Conservation (phyloP, 2,113 vertebrate species). For the Coracopsis vasa region DNA sequence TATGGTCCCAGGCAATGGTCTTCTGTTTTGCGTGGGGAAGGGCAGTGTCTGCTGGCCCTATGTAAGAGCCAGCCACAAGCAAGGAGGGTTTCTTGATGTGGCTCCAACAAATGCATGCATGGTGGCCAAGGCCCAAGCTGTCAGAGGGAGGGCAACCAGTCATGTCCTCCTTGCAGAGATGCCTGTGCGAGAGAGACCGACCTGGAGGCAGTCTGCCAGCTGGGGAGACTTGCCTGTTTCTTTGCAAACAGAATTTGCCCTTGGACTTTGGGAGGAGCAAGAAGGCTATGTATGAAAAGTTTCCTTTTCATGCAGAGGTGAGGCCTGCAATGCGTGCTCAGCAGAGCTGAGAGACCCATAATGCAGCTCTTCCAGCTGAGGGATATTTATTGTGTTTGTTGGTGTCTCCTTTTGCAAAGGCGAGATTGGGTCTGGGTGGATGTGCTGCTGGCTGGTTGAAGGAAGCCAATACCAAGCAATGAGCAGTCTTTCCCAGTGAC, state of each 20-base stretch:
- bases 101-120: background rate
- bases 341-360: background rate
- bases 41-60: background rate
- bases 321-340: background rate
- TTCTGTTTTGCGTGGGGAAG: background rate
- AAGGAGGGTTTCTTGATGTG: background rate
- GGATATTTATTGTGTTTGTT: background rate
- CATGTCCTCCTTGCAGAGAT: background rate
- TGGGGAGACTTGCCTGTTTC: background rate
- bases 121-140: background rate
- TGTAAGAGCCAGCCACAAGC: background rate
- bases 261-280: background rate
- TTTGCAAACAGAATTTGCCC: background rate
- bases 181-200: background rate
- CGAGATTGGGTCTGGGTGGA: background rate
- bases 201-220: background rate
- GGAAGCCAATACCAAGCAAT: background rate
- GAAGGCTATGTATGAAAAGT: background rate
- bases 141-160: background rate
- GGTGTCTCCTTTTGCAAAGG: background rate
- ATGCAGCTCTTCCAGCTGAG: background rate
- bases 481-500: background rate
- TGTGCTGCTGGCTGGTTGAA: background rate
- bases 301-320: background rate
- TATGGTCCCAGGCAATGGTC: background rate